phyloP scores from a whole-genome alignment of 2,797 vertebrate species.

The Lutjanus campechanus region DNA sequence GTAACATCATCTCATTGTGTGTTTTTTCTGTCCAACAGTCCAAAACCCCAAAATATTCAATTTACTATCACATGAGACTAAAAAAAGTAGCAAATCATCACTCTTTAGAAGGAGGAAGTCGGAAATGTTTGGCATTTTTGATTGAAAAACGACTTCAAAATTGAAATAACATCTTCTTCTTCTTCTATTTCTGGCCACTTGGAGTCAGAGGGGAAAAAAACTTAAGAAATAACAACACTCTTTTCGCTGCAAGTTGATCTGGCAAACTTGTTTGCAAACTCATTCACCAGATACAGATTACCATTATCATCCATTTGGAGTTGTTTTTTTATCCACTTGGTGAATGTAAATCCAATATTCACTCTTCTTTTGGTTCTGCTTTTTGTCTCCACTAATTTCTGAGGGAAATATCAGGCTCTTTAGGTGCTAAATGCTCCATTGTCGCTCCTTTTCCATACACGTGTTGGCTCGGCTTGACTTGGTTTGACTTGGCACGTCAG shows the following conservation, averaged over 20 bases:
- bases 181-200: too few relatives aligned
- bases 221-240: not conserved
- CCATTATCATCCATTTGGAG: not conserved
- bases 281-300: not conserved
- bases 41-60: not conserved
- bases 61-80: too few relatives aligned
- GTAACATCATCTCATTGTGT: not conserved
- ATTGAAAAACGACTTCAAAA: not conserved
- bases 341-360: not conserved
- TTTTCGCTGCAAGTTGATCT: not conserved
- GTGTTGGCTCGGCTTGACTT: too few relatives aligned
- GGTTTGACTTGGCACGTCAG: too few relatives aligned
- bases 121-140: not conserved
- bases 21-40: not conserved
- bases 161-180: not conserved
- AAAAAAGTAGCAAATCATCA: not conserved
- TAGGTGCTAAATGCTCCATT: not conserved
- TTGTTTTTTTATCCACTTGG: not conserved
- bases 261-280: not conserved
- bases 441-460: too few relatives aligned
- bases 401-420: not conserved
- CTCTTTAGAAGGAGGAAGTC: not conserved
- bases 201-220: not conserved
- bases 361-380: not conserved
- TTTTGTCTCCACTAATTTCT: slow-evolving; percentile 2